Evolutionary conservation across 2,113 vertebrate genomes (phyloP).

Genomic region (Crotalus viridis): DNA sequence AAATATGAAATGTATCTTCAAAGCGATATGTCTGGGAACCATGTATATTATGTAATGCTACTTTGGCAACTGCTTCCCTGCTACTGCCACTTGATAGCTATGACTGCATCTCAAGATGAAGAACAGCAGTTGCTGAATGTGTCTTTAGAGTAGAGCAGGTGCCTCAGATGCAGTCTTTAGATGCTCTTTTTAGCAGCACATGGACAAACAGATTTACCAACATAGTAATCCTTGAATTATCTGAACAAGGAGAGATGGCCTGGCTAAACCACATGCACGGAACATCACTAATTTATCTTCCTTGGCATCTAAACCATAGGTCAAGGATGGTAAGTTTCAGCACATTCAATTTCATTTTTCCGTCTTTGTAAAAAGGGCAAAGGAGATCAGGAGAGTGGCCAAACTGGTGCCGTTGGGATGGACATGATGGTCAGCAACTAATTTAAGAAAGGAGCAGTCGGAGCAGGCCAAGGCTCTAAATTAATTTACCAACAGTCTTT

Average conservation of each 20-base stretch:
- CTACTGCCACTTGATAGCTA: background rate
- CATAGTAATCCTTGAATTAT: background rate
- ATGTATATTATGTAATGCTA: background rate
- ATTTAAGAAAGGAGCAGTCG: background rate
- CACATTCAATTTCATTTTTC: background rate
- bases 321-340: background rate
- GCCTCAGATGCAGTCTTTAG: background rate
- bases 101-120: background rate
- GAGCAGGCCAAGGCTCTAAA: background rate
- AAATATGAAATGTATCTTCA: background rate
- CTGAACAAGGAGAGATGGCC: background rate
- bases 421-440: background rate
- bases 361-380: background rate
- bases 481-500: background rate
- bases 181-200: background rate
- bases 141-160: background rate
- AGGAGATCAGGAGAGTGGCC: background rate
- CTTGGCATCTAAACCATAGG: background rate
- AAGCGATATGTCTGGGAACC: background rate
- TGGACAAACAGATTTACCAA: background rate
- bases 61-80: background rate
- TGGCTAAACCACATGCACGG: background rate
- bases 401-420: background rate
- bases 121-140: background rate
- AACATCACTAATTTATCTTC: background rate